phyloP scores from a whole-genome alignment of 2,888 invertebrate species.

The Thalpophila matura region DNA sequence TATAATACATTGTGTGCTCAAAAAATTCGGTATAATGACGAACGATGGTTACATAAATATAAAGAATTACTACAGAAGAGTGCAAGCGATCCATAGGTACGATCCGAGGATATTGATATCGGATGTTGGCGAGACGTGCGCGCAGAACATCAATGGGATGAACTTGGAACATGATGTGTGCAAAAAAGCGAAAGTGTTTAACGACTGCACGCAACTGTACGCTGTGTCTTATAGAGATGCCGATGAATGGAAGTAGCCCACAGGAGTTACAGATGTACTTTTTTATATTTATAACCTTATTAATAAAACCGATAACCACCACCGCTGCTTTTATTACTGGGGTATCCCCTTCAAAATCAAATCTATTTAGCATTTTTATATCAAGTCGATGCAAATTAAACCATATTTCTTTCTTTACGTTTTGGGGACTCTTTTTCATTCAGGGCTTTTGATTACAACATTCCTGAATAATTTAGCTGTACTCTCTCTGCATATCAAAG shows the following conservation, averaged over 20 bases:
- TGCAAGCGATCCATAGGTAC: conserved; percentile 85
- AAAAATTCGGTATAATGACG: conserved; percentile 87
- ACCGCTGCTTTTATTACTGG: conserved; percentile 61
- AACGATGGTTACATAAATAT: conserved; percentile 85
- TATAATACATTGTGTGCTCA: conserved; percentile 86
- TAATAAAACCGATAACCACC: conserved; percentile 67
- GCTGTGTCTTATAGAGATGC: conserved; percentile 81
- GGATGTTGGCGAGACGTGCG: conserved; percentile 87
- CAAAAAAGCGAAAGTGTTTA: conserved; percentile 87
- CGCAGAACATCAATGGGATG: conserved; percentile 86
- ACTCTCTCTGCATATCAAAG: conserved; percentile 71
- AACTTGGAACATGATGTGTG: conserved; percentile 86
- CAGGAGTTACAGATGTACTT: conserved; percentile 20
- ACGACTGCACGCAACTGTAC: conserved; percentile 87
- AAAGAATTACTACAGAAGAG: conserved; percentile 84
- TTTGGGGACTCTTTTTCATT: conserved; percentile 40
- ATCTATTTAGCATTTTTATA: conserved; percentile 50
- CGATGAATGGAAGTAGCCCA: conserved; percentile 63
- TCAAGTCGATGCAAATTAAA: conserved; percentile 52
- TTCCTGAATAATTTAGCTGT: conserved; percentile 64
- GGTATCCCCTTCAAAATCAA: conserved; percentile 40
- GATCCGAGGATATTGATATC: conserved; percentile 87
- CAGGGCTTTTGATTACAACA: conserved; percentile 56
- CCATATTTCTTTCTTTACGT: conserved; percentile 51
- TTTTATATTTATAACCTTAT: conserved; percentile 61